Percentiles rank a stretch among this genome's conserved stretches.
Evolutionary conservation across 2,888 invertebrate genomes (phyloP).

Genomic region (Melikaiella ostensackeni): DNA sequence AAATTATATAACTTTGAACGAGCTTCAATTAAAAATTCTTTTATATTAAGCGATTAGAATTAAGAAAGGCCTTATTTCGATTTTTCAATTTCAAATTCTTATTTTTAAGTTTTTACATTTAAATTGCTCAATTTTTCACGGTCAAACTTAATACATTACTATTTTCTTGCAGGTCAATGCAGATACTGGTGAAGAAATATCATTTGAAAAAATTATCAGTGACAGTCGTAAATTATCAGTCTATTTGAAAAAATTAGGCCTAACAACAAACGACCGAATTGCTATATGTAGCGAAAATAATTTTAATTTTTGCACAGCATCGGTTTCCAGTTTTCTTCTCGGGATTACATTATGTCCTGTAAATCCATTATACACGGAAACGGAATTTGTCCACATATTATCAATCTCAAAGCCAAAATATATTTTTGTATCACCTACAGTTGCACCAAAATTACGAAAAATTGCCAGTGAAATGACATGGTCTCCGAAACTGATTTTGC

Average conservation of each 20-base stretch:
- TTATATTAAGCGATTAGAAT: too few relatives aligned
- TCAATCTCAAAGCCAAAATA: conserved; percentile 85
- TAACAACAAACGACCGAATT: conserved; percentile 80
- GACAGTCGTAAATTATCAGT: conserved; percentile 80
- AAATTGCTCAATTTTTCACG: too few relatives aligned
- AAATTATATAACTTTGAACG: too few relatives aligned
- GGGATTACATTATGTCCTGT: conserved; percentile 82
- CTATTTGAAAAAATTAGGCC: conserved; percentile 78
- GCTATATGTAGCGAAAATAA: conserved; percentile 83
- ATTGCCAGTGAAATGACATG: conserved; percentile 67
- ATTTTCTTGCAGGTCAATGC: conserved; percentile 79
- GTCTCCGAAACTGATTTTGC: conserved; percentile 59
- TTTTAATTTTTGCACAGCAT: conserved; percentile 80
- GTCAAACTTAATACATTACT: too few relatives aligned
- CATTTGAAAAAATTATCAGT: conserved; percentile 80
- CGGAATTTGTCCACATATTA: conserved; percentile 84
- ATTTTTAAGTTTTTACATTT: too few relatives aligned
- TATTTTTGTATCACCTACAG: conserved; percentile 83
- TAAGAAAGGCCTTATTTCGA: too few relatives aligned
- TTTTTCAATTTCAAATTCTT: too few relatives aligned
- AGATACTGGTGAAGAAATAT: conserved; percentile 80
- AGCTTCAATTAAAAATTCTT: too few relatives aligned
- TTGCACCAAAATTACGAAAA: conserved; percentile 69
- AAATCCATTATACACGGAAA: conserved; percentile 82
- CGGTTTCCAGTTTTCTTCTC: conserved; percentile 80